A percentile compares a stretch with the other conserved stretches of the same genome.
phyloP scores from a whole-genome alignment of 2,888 invertebrate genomes.

The Nephrotoma guestfalica region DNA sequence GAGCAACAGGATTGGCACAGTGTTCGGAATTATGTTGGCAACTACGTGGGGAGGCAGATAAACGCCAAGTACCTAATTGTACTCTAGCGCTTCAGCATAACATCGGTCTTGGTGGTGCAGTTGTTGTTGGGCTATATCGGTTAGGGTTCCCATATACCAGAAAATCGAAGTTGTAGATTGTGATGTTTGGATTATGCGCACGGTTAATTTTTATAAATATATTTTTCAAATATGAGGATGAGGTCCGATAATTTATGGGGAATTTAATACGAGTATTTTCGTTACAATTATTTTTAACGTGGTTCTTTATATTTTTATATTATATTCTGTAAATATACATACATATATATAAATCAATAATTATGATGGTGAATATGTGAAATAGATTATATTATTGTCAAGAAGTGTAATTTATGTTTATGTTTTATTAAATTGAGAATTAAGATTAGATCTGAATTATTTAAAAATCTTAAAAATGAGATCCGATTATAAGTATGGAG shows the following conservation, averaged over 20 bases:
- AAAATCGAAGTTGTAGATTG: conserved; percentile 66
- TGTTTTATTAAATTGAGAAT: background rate
- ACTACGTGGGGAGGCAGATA: conserved; percentile 56
- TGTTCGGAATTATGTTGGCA: conserved; percentile 47
- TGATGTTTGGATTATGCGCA: conserved; percentile 32
- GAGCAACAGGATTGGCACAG: conserved; percentile 87
- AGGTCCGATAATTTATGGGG: background rate
- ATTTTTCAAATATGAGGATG: too few relatives aligned
- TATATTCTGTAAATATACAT: background rate
- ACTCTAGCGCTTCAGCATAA: conserved; percentile 89
- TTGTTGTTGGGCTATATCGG: conserved; percentile 77
- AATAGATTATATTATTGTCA: background rate
- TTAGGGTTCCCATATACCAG: conserved; percentile 57
- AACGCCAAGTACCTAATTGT: conserved; percentile 52
- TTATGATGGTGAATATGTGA: background rate
- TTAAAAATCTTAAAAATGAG: too few relatives aligned
- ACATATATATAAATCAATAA: background rate
- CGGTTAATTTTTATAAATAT: too few relatives aligned
- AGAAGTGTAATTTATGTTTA: background rate
- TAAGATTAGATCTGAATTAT: too few relatives aligned
- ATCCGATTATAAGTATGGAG: too few relatives aligned
- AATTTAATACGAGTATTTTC: background rate
- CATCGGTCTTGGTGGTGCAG: conserved; percentile 91
- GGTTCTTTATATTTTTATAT: background rate
- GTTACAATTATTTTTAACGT: background rate